Percentiles rank a stretch among this genome's conserved stretches.
Evolutionary conservation across 2,888 invertebrate species (phyloP).

Genomic region (Erebia palarica): DNA sequence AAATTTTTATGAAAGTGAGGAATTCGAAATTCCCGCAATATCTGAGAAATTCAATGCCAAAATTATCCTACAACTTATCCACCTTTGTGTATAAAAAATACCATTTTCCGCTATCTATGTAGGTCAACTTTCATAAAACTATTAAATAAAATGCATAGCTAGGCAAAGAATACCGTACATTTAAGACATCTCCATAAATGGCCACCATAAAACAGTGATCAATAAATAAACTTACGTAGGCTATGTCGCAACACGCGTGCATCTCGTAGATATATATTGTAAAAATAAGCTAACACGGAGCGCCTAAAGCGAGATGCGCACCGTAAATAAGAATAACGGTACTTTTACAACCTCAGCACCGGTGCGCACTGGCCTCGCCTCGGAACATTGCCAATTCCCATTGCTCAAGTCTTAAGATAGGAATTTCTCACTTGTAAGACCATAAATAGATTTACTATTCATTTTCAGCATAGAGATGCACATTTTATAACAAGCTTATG

Average conservation of each 20-base stretch:
- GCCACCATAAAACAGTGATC: conserved; percentile 28
- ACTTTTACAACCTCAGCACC: conserved; percentile 73
- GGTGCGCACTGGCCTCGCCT: conserved; percentile 65
- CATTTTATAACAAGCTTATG: conserved; percentile 38
- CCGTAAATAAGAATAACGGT: conserved; percentile 80
- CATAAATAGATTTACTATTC: conserved; percentile 70
- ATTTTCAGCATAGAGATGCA: conserved; percentile 47
- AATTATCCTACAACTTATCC: too few species aligned
- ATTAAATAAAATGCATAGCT: background rate
- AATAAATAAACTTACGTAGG: conserved; percentile 37
- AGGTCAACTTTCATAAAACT: background rate
- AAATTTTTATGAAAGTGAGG: too few species aligned
- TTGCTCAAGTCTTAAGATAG: conserved; percentile 72
- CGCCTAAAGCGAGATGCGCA: conserved; percentile 76
- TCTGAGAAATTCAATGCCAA: too few species aligned
- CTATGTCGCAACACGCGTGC: conserved; percentile 37
- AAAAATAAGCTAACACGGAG: conserved; percentile 62
- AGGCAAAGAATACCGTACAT: conserved; percentile 12
- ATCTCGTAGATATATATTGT: conserved; percentile 46
- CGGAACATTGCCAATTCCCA: conserved; percentile 80
- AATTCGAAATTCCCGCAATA: too few species aligned
- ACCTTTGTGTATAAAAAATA: background rate
- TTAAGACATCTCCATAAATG: conserved; percentile 15
- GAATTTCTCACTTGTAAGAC: conserved; percentile 76
- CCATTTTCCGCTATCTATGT: background rate